These are phyloP conservation scores for Anoplolepis gracilipes DNA, from an alignment of 1,140 invertebrate genomes.

Conservation along the genomic window DNA sequence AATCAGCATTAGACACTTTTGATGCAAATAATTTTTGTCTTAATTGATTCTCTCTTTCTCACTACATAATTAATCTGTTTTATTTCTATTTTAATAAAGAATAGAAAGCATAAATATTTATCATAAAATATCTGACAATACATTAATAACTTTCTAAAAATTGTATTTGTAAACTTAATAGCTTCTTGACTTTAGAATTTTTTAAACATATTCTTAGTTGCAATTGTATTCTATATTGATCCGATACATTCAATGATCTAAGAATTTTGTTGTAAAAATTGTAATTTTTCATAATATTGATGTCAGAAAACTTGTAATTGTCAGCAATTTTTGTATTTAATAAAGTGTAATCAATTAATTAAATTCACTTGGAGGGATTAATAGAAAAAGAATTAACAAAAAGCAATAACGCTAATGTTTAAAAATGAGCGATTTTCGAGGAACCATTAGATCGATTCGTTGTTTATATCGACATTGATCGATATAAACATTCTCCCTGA, in stretches of 20 bases:
- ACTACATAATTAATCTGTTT: background rate
- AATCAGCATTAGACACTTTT: background rate
- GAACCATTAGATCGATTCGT: conserved; percentile 3
- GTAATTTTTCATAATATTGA: background rate
- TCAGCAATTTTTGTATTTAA: background rate
- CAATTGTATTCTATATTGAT: background rate
- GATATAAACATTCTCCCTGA: conserved; percentile 27
- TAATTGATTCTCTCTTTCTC: background rate
- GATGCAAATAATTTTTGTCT: background rate
- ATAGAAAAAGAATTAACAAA: background rate
- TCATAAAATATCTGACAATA: background rate
- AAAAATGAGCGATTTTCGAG: background rate
- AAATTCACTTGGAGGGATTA: background rate
- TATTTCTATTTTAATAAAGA: background rate
- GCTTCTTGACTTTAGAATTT: background rate
- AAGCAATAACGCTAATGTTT: background rate
- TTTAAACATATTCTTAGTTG: background rate
- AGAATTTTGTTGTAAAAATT: background rate
- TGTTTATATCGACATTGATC: conserved; percentile 12
- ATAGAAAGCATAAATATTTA: background rate
- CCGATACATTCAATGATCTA: background rate
- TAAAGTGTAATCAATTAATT: conserved; percentile 9
- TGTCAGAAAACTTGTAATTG: background rate
- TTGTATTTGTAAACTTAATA: background rate
- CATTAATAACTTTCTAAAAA: background rate